Conservation (phyloP, 2,113 vertebrate genomes). For the Onychorhynchus coronatus region DNA sequence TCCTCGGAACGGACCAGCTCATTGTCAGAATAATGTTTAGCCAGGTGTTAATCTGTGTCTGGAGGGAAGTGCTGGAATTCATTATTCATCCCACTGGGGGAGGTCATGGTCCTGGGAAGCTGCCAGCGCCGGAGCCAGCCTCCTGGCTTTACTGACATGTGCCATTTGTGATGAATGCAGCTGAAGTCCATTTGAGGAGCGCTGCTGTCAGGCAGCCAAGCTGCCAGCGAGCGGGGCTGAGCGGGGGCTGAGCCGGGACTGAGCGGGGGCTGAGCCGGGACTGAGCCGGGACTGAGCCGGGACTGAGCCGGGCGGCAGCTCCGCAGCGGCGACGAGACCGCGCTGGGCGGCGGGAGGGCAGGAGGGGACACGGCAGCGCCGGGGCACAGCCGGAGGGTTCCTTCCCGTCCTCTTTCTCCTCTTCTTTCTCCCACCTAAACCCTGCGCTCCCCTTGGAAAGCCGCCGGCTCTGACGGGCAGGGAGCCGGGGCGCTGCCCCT, state of each 20-base stretch:
- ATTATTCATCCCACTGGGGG: constrained; percentile 72
- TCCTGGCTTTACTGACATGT: constrained; percentile 82
- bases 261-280: no score
- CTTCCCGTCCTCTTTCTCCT: background rate
- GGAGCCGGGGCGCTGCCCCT: background rate
- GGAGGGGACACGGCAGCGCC: background rate
- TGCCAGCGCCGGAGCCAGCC: constrained; percentile 70
- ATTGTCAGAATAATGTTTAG: constrained; percentile 78
- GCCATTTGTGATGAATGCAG: constrained; percentile 77
- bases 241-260: no score
- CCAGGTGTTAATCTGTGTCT: constrained; percentile 81
- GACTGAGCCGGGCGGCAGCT: background rate
- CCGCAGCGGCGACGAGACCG: background rate
- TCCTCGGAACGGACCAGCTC: constrained; percentile 21
- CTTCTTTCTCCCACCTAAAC: rapidly evolving
- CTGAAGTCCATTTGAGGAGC: constrained; percentile 82
- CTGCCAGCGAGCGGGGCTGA: background rate
- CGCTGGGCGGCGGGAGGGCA: background rate
- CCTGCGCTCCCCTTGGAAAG: background rate
- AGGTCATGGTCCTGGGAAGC: constrained; percentile 72
- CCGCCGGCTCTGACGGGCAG: background rate
- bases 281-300: no score
- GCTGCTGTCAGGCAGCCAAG: constrained; percentile 84
- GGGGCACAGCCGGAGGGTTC: no score
- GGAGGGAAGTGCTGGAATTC: constrained; percentile 73